Conservation (phyloP, 2,888 invertebrate species). For the Oligia fasciuncula region DNA sequence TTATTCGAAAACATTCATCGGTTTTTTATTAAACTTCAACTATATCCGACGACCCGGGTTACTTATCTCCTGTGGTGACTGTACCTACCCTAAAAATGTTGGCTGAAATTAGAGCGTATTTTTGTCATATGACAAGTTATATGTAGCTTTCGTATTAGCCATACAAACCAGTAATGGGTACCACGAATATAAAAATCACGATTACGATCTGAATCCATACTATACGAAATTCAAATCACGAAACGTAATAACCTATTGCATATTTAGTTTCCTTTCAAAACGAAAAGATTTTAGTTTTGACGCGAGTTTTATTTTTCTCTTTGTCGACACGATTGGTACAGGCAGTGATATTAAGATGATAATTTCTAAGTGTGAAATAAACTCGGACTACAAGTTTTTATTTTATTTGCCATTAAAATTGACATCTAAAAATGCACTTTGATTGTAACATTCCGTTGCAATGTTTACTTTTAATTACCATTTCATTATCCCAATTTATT, state of each 20-base stretch:
- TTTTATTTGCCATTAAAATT: background rate
- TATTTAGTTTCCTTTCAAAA: conserved; percentile 49
- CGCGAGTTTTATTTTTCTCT: conserved; percentile 17
- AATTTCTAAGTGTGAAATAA: background rate
- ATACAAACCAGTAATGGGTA: background rate
- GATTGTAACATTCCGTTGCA: conserved; percentile 15
- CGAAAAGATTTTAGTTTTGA: conserved; percentile 18
- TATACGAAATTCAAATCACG: conserved; percentile 34
- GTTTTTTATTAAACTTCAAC: too few species aligned
- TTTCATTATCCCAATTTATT: conserved; percentile 67
- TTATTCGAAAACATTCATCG: too few species aligned
- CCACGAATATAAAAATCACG: conserved; percentile 3
- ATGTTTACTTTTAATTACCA: conserved; percentile 46
- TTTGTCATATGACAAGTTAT: background rate
- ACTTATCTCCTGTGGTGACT: too few species aligned
- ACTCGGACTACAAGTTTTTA: background rate
- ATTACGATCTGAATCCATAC: conserved; percentile 23
- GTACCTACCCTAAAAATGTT: background rate
- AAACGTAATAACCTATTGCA: conserved; percentile 41
- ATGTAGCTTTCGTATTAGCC: background rate
- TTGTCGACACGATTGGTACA: background rate
- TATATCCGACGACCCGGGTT: too few species aligned
- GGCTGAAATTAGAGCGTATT: background rate
- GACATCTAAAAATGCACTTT: background rate
- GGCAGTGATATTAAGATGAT: background rate